Conservation (phyloP, 1,140 invertebrate species). For the Agraylea sexmaculata region DNA sequence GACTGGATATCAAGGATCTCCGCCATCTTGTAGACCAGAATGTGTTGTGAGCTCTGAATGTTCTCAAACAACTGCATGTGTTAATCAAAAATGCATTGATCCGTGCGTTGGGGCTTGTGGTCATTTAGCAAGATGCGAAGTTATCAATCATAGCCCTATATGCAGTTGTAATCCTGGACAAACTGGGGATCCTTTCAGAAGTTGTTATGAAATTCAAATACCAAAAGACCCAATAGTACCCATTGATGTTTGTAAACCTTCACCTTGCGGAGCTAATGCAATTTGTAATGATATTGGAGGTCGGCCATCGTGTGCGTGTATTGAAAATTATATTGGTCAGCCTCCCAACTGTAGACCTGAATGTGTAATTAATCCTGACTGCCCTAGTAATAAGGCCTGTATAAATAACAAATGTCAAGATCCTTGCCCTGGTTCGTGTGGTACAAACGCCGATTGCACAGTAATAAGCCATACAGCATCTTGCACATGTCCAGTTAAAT, state of each 20-base stretch:
- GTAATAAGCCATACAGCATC: slow-evolving; percentile 52
- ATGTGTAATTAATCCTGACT: slow-evolving; percentile 54
- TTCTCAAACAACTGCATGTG: slow-evolving; percentile 61
- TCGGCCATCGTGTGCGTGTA: slow-evolving; percentile 48
- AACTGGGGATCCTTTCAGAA: slow-evolving; percentile 74
- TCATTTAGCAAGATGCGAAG: slow-evolving; percentile 67
- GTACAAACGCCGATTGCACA: slow-evolving; percentile 45
- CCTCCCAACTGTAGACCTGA: slow-evolving; percentile 55
- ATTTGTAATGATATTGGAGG: slow-evolving; percentile 46
- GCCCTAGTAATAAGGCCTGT: slow-evolving; percentile 47
- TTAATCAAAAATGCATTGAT: slow-evolving; percentile 75
- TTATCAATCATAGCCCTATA: slow-evolving; percentile 74
- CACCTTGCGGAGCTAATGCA: slow-evolving; percentile 55
- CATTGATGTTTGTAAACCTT: slow-evolving; percentile 41
- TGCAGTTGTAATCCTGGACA: slow-evolving; percentile 67
- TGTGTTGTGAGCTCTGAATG: slow-evolving; percentile 77
- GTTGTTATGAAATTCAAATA: slow-evolving; percentile 50
- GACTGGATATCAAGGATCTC: slow-evolving; percentile 60
- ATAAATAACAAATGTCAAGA: slow-evolving; percentile 51
- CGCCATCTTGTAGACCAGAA: slow-evolving; percentile 69
- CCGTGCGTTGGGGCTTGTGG: slow-evolving; percentile 76
- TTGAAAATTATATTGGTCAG: slow-evolving; percentile 46
- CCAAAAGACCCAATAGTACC: slow-evolving; percentile 19
- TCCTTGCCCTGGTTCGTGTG: slow-evolving; percentile 54
- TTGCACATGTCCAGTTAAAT: slow-evolving; percentile 51